Evolutionary conservation across 1,140 invertebrate genomes (phyloP), one percentile per base, ranked within the genome.

Genomic region (Trialeurodes vaporariorum): DNA sequence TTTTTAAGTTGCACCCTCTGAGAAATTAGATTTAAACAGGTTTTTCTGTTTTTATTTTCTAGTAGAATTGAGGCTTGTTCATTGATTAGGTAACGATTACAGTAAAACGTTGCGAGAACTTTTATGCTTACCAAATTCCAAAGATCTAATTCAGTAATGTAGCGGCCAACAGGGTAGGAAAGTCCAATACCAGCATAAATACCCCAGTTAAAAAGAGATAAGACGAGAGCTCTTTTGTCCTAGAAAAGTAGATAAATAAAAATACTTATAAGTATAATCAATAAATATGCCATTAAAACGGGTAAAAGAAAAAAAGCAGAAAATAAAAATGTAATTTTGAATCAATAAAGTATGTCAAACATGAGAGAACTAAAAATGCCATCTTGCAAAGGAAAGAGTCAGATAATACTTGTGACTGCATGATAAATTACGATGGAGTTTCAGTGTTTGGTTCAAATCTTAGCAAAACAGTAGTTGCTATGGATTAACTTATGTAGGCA

Each of bases 191-290:
- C 94, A 24, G 93, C 90, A 74, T 97, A 97, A 70, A 97, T 96
- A 34, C 94, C 94, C 92, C 92, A 96, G 78, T 96, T 96, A 79
- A 96, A 96, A 65, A 96, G 87, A 0, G 93, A 93, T 82, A 96
- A 86, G 0, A 94, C 93, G 17, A 94, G 79, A 11, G 90, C 94
- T 69, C 93, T 83, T 70, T 91, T 87, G 65, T 89, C 82, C 77
- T 75, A 70, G 25, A 68, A 68, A 12, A 69, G n/a, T n/a, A n/a
- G n/a, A n/a, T 9, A 49, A 49, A 49, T 49, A 49, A 9, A 49
- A 9, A 9, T 49, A 17, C 5, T 49, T 5, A 9, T 49, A 17
- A 49, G 34, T 17, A 49, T 17, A 49, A 49, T 9, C 5, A 49
- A 49, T 49, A 49, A 49, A 49, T 49, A 49, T 17, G 5, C 34